Evolutionary conservation across 2,113 vertebrate species (phyloP).

Genomic region (Paracanthobrama guichenoti): DNA sequence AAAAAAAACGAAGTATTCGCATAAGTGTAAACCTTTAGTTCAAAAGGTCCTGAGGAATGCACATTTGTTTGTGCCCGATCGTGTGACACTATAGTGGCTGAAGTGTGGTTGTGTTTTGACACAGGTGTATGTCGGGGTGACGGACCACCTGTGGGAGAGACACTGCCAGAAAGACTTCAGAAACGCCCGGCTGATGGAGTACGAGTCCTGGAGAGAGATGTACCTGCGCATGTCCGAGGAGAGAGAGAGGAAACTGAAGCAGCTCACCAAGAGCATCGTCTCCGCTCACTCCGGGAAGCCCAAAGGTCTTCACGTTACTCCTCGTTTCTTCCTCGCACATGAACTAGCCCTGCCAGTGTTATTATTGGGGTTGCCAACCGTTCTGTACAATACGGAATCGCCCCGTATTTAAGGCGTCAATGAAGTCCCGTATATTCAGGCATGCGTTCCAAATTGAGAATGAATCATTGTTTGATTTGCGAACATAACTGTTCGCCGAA

Average conservation of each 20-base stretch:
- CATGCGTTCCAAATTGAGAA: too few species aligned
- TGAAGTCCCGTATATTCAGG: too few species aligned
- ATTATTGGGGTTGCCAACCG: too few species aligned
- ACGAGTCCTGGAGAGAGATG: constrained; percentile 89
- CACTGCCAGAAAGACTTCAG: constrained; percentile 85
- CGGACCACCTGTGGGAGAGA: constrained; percentile 83
- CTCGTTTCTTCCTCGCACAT: neutral
- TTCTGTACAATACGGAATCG: too few species aligned
- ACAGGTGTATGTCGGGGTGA: constrained; percentile 77
- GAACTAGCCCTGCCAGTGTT: too few species aligned
- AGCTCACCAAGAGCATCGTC: constrained; percentile 81
- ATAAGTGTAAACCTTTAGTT: too few species aligned
- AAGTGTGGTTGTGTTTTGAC: neutral
- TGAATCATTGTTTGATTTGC: too few species aligned
- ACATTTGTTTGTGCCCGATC: too few species aligned
- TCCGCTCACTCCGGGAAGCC: constrained; percentile 82
- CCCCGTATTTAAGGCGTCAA: too few species aligned
- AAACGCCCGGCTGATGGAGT: constrained; percentile 72
- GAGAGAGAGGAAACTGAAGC: constrained; percentile 81
- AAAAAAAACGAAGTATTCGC: too few species aligned
- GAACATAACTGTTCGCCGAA: too few species aligned
- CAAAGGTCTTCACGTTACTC: constrained; percentile 72
- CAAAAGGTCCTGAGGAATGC: too few species aligned
- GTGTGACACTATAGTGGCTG: neutral
- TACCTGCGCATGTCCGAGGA: constrained; percentile 80